Conservation (phyloP, 2,888 invertebrate species). For the Ectemnius cavifrons region DNA sequence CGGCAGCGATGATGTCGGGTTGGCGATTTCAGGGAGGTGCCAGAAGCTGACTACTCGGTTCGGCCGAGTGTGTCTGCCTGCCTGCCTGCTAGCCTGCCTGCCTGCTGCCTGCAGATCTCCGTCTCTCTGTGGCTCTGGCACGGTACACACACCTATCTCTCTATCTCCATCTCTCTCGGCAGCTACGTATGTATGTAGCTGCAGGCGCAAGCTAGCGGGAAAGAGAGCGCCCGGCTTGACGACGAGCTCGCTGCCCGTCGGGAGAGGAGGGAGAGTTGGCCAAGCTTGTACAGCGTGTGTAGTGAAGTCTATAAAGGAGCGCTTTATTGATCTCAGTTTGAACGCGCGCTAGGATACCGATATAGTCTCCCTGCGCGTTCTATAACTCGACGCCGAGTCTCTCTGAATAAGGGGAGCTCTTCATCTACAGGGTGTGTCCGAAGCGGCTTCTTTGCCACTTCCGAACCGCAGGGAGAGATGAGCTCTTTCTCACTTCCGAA, state of each 20-base stretch:
- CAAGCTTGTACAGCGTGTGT: slow-evolving; percentile 73
- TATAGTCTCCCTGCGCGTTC: slow-evolving; percentile 57
- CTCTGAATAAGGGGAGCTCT: slow-evolving; percentile 52
- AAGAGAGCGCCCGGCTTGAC: slow-evolving; percentile 36
- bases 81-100: background rate
- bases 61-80: background rate
- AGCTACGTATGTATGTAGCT: slow-evolving; percentile 22
- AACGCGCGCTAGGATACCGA: slow-evolving; percentile 75
- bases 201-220: slow-evolving; percentile 21
- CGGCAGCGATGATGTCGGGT: slow-evolving; percentile 29
- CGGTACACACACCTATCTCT: slow-evolving; percentile 10
- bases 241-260: slow-evolving; percentile 35
- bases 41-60: slow-evolving; percentile 38
- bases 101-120: background rate
- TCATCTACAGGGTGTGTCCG: slow-evolving; percentile 46
- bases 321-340: slow-evolving; percentile 77
- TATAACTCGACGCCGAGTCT: slow-evolving; percentile 46
- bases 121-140: background rate
- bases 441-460: too few relatives aligned
- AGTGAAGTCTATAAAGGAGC: slow-evolving; percentile 76
- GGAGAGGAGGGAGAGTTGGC: slow-evolving; percentile 64
- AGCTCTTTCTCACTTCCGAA: too few relatives aligned
- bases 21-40: slow-evolving; percentile 57
- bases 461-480: too few relatives aligned
- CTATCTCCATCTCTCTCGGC: slow-evolving; percentile 1